Conservation (phyloP, 2,797 vertebrate genomes). For the Tolypeutes matacus region DNA sequence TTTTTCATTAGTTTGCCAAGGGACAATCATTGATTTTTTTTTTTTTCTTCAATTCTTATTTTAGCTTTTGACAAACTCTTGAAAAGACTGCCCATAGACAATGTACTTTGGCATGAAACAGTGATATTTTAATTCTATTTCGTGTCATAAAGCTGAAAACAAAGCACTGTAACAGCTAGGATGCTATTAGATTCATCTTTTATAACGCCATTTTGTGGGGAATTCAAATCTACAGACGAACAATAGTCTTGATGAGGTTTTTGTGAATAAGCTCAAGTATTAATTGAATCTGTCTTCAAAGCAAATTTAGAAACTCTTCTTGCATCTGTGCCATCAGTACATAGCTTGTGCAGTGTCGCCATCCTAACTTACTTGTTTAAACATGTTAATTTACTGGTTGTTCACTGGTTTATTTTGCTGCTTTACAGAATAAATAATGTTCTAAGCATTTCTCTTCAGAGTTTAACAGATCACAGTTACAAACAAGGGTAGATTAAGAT, state of each 20-base stretch:
- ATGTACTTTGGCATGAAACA: neutral
- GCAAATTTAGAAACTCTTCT: neutral
- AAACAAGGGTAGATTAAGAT: neutral
- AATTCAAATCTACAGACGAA: neutral
- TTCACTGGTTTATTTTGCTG: constrained; percentile 20
- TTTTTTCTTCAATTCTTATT: neutral
- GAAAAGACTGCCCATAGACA: neutral
- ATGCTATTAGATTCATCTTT: neutral
- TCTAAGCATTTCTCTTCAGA: neutral
- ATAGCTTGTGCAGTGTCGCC: neutral
- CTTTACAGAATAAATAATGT: neutral
- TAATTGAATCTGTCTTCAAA: neutral
- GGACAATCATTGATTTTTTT: neutral
- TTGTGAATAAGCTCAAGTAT: neutral
- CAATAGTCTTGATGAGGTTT: neutral
- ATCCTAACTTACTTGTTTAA: neutral
- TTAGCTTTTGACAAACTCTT: neutral
- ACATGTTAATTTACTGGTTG: neutral
- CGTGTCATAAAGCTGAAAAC: neutral
- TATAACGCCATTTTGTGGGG: neutral
- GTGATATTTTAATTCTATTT: neutral
- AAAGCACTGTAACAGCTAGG: neutral
- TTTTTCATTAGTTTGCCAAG: constrained; percentile 14
- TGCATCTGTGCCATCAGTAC: neutral
- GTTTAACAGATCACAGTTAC: neutral